Evolutionary conservation across 2,113 vertebrate genomes (phyloP), one percentile per base, ranked within the genome.

Genomic region (Malaclemys terrapin): DNA sequence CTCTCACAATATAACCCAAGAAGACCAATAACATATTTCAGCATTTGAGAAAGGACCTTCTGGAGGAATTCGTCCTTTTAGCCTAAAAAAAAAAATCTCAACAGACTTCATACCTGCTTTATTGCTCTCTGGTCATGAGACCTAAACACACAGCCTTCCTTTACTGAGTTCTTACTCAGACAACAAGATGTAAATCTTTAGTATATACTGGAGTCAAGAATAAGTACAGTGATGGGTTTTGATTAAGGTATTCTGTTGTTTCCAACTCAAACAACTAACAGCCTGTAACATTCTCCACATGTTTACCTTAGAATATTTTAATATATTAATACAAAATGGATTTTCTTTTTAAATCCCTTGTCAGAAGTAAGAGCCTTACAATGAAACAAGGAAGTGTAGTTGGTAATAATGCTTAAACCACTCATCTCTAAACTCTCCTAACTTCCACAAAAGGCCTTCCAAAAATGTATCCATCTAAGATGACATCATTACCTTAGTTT

Each of bases 391-490:
- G 49, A 85, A 96, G 69, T 72, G n/a, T 65, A 91, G 49, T n/a
- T 81, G 69, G 57, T 25, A 83, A 76, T 1, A 24, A 59, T 82
- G 90, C 85, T 84, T 85, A 87, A 94, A 87, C 65, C 87, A 90
- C 93, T 96, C 79, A 94, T 85, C 91, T 80, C 54, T 95, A 80
- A 62, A 72, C 87, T 84, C 47, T 91, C 82, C 42, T 38, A 53
- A 69, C 76, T 83, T 88, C 79, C n/a, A 84, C 47, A 80, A 79
- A 94, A 82, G 47, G 53, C 84, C 81, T 90, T 75, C 54, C 89
- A 85, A 79, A 95, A 94, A 82, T 8, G 19, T 8, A 19, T 81
- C 5, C n/a, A 82, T 49, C 83, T 53, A 12, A 75, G 56, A 92
- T 88, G 89, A 49, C 49, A 85, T 75, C 65, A 45, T 92, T 95